phyloP scores from a whole-genome alignment of 1,140 invertebrate genomes.

The Papilio aristodemus region DNA sequence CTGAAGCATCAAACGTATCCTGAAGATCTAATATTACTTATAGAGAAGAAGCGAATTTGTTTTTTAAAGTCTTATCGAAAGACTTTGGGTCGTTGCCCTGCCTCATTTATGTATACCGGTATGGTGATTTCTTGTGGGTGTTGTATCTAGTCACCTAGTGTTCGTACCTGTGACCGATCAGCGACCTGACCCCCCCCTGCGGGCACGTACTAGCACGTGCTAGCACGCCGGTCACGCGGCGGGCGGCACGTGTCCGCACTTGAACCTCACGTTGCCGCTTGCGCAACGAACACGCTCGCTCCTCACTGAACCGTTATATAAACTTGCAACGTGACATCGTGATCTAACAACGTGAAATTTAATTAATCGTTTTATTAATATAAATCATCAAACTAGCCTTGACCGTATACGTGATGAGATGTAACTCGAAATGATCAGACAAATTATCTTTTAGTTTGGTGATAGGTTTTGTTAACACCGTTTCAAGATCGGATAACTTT shows the following conservation, averaged over 20 bases:
- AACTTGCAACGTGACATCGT: constrained; percentile 77
- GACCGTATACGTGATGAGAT: constrained; percentile 42
- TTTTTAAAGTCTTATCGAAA: no score
- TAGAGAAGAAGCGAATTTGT: no score
- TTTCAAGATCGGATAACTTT: no score
- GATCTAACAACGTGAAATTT: constrained; percentile 65
- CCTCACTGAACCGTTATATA: constrained; percentile 72
- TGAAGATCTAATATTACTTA: no score
- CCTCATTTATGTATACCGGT: no score
- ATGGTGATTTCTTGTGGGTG: no score
- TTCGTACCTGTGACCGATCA: constrained; percentile 31
- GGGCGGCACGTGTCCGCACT: constrained; percentile 62
- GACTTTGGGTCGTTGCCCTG: no score
- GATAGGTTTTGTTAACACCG: no score
- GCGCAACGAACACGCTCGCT: constrained; percentile 72
- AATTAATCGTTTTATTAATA: constrained; percentile 56
- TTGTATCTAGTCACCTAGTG: no score
- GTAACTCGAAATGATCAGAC: neutral
- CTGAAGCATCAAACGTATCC: no score
- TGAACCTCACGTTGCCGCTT: constrained; percentile 75
- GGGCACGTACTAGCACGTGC: constrained; percentile 49
- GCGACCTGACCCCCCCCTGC: constrained; percentile 56
- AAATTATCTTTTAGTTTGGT: neutral
- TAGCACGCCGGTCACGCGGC: constrained; percentile 62
- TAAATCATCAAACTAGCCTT: constrained; percentile 49